phyloP scores from a whole-genome alignment of 2,888 invertebrate species.

The Acleris literana region DNA sequence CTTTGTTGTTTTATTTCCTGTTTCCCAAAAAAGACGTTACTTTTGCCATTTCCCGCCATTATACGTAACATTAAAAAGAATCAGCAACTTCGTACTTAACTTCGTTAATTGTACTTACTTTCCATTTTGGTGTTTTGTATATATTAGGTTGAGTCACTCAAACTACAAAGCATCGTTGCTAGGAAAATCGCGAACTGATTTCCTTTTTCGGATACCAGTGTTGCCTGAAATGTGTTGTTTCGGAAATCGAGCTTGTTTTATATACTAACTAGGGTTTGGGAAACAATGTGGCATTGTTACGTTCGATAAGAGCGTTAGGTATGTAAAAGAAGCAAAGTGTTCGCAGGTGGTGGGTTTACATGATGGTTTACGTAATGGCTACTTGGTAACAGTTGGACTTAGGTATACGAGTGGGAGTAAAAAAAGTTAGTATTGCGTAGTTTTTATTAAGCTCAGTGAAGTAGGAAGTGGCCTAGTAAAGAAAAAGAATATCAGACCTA shows the following conservation, averaged over 20 bases:
- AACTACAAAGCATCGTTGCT: constrained; percentile 21
- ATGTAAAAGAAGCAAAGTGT: background rate
- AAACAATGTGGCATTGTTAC: constrained; percentile 75
- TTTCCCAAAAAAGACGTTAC: constrained; percentile 27
- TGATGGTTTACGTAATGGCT: constrained; percentile 4
- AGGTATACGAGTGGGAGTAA: background rate
- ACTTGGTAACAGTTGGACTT: background rate
- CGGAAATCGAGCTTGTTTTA: constrained; percentile 58
- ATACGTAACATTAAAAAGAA: constrained; percentile 16
- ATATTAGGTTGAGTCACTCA: constrained; percentile 8
- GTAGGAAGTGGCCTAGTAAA: too few relatives aligned
- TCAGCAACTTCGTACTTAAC: constrained; percentile 15
- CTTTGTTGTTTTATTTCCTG: constrained; percentile 24
- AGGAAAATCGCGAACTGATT: constrained; percentile 7
- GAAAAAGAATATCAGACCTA: too few relatives aligned
- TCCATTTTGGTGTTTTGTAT: constrained; percentile 21
- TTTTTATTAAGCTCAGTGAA: too few relatives aligned
- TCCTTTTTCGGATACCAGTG: background rate
- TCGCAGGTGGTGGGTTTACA: constrained; percentile 21
- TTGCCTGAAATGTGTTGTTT: constrained; percentile 42
- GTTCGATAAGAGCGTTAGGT: constrained; percentile 54
- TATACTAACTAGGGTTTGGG: constrained; percentile 56
- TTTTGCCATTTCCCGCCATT: constrained; percentile 14
- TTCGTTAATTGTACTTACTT: constrained; percentile 33
- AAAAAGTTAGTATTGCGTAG: too few relatives aligned